Conservation (phyloP, 2,797 vertebrate species). For the Chloroceryle inda region DNA sequence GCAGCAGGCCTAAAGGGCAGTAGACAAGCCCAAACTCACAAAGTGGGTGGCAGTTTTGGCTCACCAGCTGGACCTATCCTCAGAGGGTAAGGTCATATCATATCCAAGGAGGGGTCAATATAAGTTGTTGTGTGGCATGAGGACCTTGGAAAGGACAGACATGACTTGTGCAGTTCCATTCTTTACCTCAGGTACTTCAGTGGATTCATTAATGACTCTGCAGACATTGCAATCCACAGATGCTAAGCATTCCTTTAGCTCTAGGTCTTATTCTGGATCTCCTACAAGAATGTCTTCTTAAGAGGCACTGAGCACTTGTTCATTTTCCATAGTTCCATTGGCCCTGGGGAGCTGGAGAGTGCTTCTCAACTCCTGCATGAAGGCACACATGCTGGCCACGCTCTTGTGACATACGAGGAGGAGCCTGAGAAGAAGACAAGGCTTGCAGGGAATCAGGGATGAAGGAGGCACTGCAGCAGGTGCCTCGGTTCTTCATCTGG, state of each 20-base stretch:
- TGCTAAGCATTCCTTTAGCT: not conserved
- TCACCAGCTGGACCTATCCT: not conserved
- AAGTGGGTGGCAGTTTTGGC: not conserved
- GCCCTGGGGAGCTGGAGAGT: not conserved
- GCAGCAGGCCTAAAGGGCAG: not conserved
- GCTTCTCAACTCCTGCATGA: not conserved
- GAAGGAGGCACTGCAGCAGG: rapidly evolving
- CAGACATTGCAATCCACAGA: not conserved
- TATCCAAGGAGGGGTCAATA: not conserved
- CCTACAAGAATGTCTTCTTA: not conserved
- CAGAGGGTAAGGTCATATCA: rapidly evolving
- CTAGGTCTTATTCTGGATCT: not conserved
- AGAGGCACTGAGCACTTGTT: not conserved
- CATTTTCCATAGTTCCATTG: rapidly evolving
- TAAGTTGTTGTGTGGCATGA: not conserved
- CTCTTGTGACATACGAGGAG: not conserved
- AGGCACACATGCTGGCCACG: not conserved
- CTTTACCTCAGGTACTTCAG: not conserved
- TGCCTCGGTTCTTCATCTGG: rapidly evolving
- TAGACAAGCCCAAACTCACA: not conserved
- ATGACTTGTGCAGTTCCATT: not conserved
- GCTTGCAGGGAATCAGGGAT: not conserved
- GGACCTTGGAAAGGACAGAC: not conserved
- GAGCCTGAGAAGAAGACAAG: not conserved
- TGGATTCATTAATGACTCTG: not conserved